These are phyloP conservation scores for Eugnorisma glareosa DNA, from an alignment of 2,888 invertebrate genomes.

Conservation along the genomic window DNA sequence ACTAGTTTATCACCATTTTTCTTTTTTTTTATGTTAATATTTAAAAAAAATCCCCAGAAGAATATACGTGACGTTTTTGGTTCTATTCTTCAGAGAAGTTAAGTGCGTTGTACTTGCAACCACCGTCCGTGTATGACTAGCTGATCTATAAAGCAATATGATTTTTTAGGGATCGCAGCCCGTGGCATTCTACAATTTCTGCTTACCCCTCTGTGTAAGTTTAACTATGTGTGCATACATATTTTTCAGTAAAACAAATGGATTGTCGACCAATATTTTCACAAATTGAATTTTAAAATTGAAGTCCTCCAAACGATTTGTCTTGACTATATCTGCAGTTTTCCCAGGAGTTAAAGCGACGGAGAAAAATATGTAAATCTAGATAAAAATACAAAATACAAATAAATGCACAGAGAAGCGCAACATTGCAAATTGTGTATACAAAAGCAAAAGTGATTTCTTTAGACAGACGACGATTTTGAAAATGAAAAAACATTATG, in stretches of 20 bases:
- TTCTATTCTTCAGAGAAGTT: too few species aligned
- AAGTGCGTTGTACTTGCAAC: too few species aligned
- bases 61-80: too few species aligned
- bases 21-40: too few species aligned
- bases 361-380: conserved; percentile 54
- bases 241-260: neutral
- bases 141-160: neutral
- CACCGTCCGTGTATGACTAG: too few species aligned
- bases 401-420: conserved; percentile 31
- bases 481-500: conserved; percentile 31
- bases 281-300: conserved; percentile 40
- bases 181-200: accelerated
- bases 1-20: neutral
- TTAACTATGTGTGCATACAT: neutral
- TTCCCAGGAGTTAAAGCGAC: conserved; percentile 39
- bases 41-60: too few species aligned
- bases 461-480: conserved; percentile 41
- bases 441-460: conserved; percentile 49
- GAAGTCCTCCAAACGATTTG: conserved; percentile 25
- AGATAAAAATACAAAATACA: conserved; percentile 45
- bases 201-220: neutral
- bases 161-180: neutral
- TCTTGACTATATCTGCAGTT: conserved; percentile 29
- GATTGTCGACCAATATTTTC: neutral
- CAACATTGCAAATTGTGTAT: conserved; percentile 43